Conservation (phyloP, 2,888 invertebrate species). For the Eledone cirrhosa region DNA sequence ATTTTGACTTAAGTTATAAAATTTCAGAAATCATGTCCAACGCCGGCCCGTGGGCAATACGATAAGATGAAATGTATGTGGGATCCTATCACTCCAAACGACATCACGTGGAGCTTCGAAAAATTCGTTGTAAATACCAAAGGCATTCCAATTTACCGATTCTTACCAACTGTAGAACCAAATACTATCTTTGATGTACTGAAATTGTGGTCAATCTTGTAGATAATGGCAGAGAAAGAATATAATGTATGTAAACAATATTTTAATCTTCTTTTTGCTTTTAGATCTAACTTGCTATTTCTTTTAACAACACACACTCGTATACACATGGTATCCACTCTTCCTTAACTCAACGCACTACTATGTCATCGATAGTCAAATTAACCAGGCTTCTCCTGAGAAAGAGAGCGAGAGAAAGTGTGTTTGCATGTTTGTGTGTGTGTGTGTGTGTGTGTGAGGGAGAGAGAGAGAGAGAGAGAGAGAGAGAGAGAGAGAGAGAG, state of each 20-base stretch:
- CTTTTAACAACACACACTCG: too few relatives aligned
- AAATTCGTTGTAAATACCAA: slow-evolving; percentile 65
- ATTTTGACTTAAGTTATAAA: too few relatives aligned
- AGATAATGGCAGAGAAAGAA: neutral
- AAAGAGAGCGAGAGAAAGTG: neutral
- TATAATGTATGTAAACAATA: neutral
- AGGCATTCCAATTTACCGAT: slow-evolving; percentile 45
- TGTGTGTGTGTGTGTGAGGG: too few relatives aligned
- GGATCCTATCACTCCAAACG: slow-evolving; percentile 48
- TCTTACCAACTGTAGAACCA: slow-evolving; percentile 39
- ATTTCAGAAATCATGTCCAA: neutral
- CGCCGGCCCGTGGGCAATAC: neutral
- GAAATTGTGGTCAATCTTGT: too few relatives aligned
- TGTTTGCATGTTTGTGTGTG: too few relatives aligned
- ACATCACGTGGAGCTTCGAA: slow-evolving; percentile 68
- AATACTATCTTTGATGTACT: neutral
- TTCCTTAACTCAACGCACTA: too few relatives aligned
- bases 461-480: slow-evolving; percentile 6
- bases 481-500: neutral
- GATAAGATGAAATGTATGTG: slow-evolving; percentile 31
- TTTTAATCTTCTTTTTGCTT: too few relatives aligned
- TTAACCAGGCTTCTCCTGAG: neutral
- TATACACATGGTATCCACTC: too few relatives aligned
- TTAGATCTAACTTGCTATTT: too few relatives aligned
- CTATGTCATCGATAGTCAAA: too few relatives aligned